Evolutionary conservation across 2,888 invertebrate genomes (phyloP), one percentile per base, ranked within the genome.

Genomic region (Pedicia rivosa): DNA sequence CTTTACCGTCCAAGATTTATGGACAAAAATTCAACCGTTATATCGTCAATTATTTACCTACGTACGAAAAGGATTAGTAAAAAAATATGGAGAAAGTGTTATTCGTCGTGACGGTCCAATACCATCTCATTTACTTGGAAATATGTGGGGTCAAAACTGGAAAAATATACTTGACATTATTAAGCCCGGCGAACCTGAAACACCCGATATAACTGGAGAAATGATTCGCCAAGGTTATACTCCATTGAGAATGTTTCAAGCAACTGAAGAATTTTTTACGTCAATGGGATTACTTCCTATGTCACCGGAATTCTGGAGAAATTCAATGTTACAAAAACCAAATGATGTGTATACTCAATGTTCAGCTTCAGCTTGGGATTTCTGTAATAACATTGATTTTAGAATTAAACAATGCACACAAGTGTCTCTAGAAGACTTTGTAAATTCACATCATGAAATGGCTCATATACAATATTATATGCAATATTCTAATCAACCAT

Each of bases 131-230:
- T 53, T 90, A 10, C 54, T 90, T 10, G 88, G 87, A 10, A 81
- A 84, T 56, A 74, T 84, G 72, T 86, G 84, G 84, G 77, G 77
- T 0, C 84, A 86, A 54, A 76, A 77, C 48, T 86, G 84, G 84
- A 74, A 74, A 44, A 74, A 75, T 10, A 70, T 84, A 32, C 71
- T 72, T 51, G 78, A 80, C 42, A 54, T 80, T 25, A 75, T 84
- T 41, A 72, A 74, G 54, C 83, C 88, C 0, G 87, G 75, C 54
- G 76, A 78, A 0, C 29, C 14, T 2, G 70, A 75, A 36, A 70
- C 73, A 6, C 70, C 70, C 2, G 86, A 88, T 50, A 77, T 86
- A 13, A 84, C 84, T 0, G 63, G 74, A 3, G 80, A 81, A 48
- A 75, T 90, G 77, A 56, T 78, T 22, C 59, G 76, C 19, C 78